phyloP scores from a whole-genome alignment of 2,888 invertebrate genomes.

The Cataglyphis altisquamis region DNA sequence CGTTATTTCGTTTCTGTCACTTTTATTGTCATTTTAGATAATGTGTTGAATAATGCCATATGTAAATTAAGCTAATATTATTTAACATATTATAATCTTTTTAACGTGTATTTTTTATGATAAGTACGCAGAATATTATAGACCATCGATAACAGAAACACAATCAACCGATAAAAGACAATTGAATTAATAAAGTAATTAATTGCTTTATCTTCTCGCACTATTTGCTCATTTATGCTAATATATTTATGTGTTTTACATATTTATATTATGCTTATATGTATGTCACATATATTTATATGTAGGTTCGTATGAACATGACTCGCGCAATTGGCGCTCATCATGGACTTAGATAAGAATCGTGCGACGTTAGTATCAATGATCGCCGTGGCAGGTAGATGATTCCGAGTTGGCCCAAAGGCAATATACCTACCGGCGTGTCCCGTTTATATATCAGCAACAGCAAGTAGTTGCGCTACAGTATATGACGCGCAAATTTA shows the following conservation, averaged over 20 bases:
- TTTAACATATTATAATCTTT: background rate
- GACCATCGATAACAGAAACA: background rate
- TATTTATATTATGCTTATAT: constrained; percentile 25
- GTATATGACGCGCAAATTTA: constrained; percentile 50
- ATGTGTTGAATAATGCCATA: background rate
- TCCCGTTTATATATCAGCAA: constrained; percentile 40
- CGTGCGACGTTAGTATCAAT: constrained; percentile 72
- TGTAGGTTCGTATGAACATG: background rate
- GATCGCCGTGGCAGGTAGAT: constrained; percentile 61
- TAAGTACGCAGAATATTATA: background rate
- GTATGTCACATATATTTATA: background rate
- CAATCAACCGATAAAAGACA: background rate
- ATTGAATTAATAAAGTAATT: constrained; percentile 13
- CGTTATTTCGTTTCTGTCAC: background rate
- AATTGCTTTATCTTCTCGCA: constrained; percentile 18
- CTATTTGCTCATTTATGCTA: too few relatives aligned
- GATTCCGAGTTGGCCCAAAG: constrained; percentile 48
- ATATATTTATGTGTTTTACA: too few relatives aligned
- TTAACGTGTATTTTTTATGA: background rate
- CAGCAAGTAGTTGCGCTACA: constrained; percentile 48
- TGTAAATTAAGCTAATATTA: background rate
- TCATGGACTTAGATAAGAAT: constrained; percentile 75
- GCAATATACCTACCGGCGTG: constrained; percentile 56
- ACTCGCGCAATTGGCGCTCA: constrained; percentile 22
- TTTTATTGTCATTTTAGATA: constrained; percentile 28